phyloP scores from a whole-genome alignment of 37 sponge, comb jelly and placozoan species.

The Geodia barretti region DNA sequence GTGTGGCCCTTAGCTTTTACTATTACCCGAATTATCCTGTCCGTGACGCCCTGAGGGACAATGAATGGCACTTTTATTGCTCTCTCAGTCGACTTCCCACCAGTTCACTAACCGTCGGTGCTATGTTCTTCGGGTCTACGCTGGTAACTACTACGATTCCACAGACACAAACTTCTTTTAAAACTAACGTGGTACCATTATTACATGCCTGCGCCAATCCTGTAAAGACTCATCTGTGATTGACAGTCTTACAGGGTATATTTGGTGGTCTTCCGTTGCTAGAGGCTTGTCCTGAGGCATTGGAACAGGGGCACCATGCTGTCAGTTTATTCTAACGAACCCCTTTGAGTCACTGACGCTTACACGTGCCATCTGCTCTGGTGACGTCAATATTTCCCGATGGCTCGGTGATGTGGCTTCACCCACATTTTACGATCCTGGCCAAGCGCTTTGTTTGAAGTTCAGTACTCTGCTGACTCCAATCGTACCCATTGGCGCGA shows the following conservation, averaged over 20 bases:
- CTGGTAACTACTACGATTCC: slow-evolving; percentile 22
- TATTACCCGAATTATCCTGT: slow-evolving; percentile 1
- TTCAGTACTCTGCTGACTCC: neutral
- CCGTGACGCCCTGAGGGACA: slow-evolving; percentile 26
- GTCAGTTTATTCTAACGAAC: slow-evolving; percentile 31
- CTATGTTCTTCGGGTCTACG: slow-evolving; percentile 13
- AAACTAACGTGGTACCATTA: neutral
- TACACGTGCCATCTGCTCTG: slow-evolving; percentile 59
- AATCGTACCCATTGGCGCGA: neutral
- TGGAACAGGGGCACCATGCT: no score
- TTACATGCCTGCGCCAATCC: slow-evolving; percentile 53
- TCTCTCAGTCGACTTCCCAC: slow-evolving; percentile 36
- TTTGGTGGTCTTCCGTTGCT: slow-evolving; percentile 4
- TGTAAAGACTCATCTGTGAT: slow-evolving; percentile 10
- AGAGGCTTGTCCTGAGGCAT: no score
- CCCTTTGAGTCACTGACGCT: neutral
- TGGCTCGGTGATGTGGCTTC: neutral
- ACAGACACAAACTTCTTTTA: neutral
- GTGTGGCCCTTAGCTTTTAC: slow-evolving; percentile 59
- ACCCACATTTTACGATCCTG: slow-evolving; percentile 45
- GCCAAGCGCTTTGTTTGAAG: neutral
- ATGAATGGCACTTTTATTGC: slow-evolving; percentile 52
- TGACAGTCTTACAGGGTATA: slow-evolving; percentile 4
- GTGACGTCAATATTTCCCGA: slow-evolving; percentile 32
- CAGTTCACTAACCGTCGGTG: slow-evolving; percentile 28